Conservation (phyloP, 2,113 vertebrate species). For the Sclerurus mexicanus region DNA sequence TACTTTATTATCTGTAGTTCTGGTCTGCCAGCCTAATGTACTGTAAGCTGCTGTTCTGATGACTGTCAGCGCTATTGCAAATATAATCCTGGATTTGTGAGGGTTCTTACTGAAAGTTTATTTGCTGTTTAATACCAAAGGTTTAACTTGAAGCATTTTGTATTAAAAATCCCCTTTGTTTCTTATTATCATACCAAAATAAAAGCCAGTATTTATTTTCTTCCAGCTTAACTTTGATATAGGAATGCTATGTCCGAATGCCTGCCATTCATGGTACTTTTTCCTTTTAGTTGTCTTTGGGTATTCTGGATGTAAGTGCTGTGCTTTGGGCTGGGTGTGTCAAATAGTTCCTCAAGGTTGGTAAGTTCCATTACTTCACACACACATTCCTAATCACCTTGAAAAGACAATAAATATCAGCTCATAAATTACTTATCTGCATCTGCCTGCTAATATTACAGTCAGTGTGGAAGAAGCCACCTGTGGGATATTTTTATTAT, state of each 20-base stretch:
- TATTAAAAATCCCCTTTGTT: not conserved
- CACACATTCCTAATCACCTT: not conserved
- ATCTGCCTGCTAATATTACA: not conserved
- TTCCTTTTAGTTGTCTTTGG: not conserved
- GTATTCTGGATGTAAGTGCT: not conserved
- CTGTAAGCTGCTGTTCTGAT: not conserved
- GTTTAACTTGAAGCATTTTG: not conserved
- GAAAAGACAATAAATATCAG: conserved; percentile 29
- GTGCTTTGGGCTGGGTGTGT: not conserved
- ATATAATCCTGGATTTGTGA: not conserved
- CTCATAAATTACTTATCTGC: conserved; percentile 6
- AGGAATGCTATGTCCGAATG: not conserved
- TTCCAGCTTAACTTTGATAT: not conserved
- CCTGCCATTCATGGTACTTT: not conserved
- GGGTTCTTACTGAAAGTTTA: not conserved
- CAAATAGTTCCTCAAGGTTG: not conserved
- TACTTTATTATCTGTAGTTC: not conserved
- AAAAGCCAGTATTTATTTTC: not conserved
- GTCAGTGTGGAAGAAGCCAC: not conserved
- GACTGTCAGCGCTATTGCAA: not conserved
- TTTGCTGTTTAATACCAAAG: not conserved
- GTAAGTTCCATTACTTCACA: not conserved
- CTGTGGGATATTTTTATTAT: not conserved
- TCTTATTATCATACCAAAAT: not conserved
- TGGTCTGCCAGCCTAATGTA: not conserved